A percentile compares a stretch with the other conserved stretches of the same genome.
Evolutionary conservation across 1,140 invertebrate genomes (phyloP).

Genomic region (Temnothorax curvispinosus): DNA sequence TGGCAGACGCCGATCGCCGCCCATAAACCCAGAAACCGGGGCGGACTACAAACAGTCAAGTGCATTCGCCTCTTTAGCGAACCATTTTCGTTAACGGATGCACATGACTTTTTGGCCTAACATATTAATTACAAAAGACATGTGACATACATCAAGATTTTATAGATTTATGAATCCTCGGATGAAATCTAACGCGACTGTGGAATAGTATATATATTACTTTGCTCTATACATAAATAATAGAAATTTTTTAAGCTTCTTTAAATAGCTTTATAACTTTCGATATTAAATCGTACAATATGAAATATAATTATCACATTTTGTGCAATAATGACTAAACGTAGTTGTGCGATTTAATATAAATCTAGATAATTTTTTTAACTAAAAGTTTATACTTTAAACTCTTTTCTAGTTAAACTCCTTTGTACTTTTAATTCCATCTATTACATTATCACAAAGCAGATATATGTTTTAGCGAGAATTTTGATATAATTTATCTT

Average conservation of each 20-base stretch:
- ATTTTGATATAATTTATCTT: constrained; percentile 17
- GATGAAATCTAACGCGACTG: neutral
- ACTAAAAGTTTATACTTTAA: neutral
- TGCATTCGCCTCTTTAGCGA: constrained; percentile 10
- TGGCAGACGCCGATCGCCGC: neutral
- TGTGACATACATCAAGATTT: neutral
- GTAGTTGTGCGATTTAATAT: neutral
- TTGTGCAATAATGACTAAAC: neutral
- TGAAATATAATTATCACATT: neutral
- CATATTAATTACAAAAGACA: neutral
- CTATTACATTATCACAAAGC: neutral
- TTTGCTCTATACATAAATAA: neutral
- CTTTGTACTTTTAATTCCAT: neutral
- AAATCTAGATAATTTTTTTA: constrained; percentile 12
- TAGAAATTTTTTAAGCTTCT: neutral
- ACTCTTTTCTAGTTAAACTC: neutral
- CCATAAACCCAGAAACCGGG: neutral
- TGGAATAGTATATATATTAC: neutral
- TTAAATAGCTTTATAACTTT: neutral
- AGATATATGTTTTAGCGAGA: neutral
- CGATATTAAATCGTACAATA: neutral
- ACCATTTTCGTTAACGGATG: neutral
- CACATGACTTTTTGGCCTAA: neutral
- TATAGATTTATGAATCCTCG: neutral
- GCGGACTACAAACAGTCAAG: neutral